A percentile compares a stretch with the other conserved stretches of the same genome.
Conservation (phyloP, 2,113 vertebrate genomes). For the Stomatorhinus ivindoensis region DNA sequence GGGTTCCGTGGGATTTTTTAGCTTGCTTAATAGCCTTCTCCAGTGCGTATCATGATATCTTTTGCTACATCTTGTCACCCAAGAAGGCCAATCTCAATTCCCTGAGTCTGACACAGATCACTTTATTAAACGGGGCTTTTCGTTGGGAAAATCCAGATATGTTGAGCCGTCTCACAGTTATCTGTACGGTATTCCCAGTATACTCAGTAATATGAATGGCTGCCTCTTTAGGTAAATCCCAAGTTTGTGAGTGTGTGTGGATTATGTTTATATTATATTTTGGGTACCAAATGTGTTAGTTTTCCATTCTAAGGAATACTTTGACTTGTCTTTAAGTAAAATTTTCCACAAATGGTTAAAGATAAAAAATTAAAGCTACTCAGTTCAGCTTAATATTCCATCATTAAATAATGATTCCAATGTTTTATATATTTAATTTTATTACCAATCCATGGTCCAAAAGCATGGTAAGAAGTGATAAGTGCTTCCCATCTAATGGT, state of each 20-base stretch:
- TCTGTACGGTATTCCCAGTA: background rate
- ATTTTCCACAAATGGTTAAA: background rate
- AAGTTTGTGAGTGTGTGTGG: background rate
- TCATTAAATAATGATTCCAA: background rate
- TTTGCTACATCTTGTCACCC: background rate
- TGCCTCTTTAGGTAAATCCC: background rate
- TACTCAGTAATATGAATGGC: background rate
- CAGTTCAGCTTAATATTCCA: background rate
- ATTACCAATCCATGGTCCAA: background rate
- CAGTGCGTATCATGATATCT: background rate
- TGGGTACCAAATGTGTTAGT: background rate
- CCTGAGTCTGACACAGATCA: background rate
- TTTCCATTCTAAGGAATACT: background rate
- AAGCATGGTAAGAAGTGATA: background rate
- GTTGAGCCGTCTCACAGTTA: background rate
- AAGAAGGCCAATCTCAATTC: background rate
- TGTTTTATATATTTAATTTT: background rate
- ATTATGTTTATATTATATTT: too few species aligned
- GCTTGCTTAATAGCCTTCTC: background rate
- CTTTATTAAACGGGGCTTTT: background rate
- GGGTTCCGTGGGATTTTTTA: background rate
- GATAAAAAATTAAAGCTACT: background rate
- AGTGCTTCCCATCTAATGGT: background rate
- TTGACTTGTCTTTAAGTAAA: background rate
- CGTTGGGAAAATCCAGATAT: background rate